Percentiles rank a stretch among this genome's conserved stretches.
Conservation (phyloP, 2,113 vertebrate genomes). For the Saimiri boliviensis region DNA sequence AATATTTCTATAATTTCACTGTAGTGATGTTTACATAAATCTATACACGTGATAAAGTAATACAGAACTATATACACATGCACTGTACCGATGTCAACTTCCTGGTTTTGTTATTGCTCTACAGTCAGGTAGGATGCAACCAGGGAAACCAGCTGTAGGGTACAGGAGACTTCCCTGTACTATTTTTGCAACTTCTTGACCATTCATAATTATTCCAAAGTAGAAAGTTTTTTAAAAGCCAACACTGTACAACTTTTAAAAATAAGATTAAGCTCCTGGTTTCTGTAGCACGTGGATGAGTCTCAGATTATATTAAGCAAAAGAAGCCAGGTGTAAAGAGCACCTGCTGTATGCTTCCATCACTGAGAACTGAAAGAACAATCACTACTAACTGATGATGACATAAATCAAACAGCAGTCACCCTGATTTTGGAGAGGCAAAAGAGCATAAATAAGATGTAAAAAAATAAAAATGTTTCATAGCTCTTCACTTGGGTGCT, state of each 20-base stretch:
- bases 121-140: not conserved
- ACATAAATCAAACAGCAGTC: not conserved
- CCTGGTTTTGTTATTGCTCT: accelerated
- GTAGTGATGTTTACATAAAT: not conserved
- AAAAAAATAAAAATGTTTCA: not conserved
- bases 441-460: accelerated
- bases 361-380: not conserved
- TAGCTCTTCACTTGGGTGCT: not conserved
- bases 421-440: not conserved
- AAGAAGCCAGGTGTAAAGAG: not conserved
- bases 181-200: not conserved
- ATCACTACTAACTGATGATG: accelerated
- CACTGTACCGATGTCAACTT: not conserved
- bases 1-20: not conserved
- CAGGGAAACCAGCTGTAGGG: not conserved
- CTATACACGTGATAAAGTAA: not conserved
- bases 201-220: not conserved
- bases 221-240: not conserved
- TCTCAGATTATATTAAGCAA: not conserved
- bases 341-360: not conserved
- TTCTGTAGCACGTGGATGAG: not conserved
- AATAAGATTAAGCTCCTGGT: not conserved
- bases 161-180: not conserved
- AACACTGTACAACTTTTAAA: not conserved
- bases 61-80: not conserved